phyloP scores from a whole-genome alignment of 2,797 vertebrate genomes.

The Leuciscus waleckii region DNA sequence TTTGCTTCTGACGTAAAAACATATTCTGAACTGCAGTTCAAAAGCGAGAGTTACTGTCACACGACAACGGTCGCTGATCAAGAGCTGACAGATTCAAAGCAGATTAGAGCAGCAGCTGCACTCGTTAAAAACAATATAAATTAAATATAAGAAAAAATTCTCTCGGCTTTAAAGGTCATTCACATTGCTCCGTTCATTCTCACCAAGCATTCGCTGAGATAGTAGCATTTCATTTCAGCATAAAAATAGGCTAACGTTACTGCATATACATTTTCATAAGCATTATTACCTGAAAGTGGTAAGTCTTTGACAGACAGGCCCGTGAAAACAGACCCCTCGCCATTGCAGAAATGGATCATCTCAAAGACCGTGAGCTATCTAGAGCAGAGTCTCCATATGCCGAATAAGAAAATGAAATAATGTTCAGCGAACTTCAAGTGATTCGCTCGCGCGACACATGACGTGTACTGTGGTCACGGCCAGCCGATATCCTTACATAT shows the following conservation, averaged over 20 bases:
- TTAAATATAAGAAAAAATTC: neutral
- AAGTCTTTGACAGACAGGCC: constrained; percentile 84
- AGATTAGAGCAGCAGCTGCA: constrained; percentile 2
- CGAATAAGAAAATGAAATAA: constrained; percentile 30
- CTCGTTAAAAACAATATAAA: neutral
- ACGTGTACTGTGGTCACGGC: constrained; percentile 1
- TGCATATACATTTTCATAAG: neutral
- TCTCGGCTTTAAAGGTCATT: neutral
- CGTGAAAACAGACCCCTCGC: constrained; percentile 87
- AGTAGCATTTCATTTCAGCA: neutral
- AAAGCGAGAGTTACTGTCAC: neutral
- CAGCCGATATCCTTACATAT: neutral
- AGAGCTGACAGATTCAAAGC: neutral
- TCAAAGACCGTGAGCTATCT: constrained; percentile 68
- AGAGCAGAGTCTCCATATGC: constrained; percentile 57
- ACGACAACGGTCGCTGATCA: neutral
- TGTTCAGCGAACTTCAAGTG: constrained; percentile 26
- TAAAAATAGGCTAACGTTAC: neutral
- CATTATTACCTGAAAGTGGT: constrained; percentile 84
- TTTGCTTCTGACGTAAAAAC: neutral
- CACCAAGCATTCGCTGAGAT: neutral
- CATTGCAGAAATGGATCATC: constrained; percentile 85
- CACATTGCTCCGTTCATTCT: neutral
- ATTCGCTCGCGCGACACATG: constrained; percentile 18
- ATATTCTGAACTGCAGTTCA: neutral